Percentiles rank a stretch among this genome's conserved stretches.
Conservation (phyloP, 2,888 invertebrate species). For the Brassicogethes aeneus region DNA sequence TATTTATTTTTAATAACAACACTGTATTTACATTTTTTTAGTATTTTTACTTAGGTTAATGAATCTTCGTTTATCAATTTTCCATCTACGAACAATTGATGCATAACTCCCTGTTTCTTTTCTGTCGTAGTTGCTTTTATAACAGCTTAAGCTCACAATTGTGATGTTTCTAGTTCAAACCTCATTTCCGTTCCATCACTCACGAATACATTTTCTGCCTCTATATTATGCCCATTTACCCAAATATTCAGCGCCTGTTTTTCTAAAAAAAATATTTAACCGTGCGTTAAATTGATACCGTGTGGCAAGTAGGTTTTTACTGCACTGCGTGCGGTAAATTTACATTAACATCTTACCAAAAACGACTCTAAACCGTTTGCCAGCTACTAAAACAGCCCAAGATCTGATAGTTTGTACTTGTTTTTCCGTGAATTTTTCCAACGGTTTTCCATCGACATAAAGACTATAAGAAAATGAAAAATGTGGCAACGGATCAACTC, state of each 20-base stretch:
- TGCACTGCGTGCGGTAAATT: no score
- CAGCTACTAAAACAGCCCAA: conserved; percentile 55
- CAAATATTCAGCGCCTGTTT: conserved; percentile 68
- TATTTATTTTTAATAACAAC: no score
- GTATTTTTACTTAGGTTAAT: not conserved
- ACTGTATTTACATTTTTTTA: not conserved
- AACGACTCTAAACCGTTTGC: conserved; percentile 56
- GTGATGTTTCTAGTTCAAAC: conserved; percentile 51
- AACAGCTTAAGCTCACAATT: no score
- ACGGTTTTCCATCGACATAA: conserved; percentile 72
- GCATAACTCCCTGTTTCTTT: conserved; percentile 38
- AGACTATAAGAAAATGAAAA: conserved; percentile 77
- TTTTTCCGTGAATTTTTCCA: conserved; percentile 71
- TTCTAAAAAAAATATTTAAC: conserved; percentile 45
- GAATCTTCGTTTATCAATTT: conserved; percentile 31
- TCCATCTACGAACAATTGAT: conserved; percentile 32
- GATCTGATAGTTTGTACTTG: conserved; percentile 66
- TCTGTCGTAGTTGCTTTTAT: conserved; percentile 43
- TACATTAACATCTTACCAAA: conserved; percentile 62
- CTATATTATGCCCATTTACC: conserved; percentile 62
- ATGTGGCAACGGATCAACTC: conserved; percentile 54
- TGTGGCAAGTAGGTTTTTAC: no score
- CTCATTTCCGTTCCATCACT: conserved; percentile 79
- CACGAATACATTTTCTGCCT: conserved; percentile 71
- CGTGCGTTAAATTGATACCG: not conserved